Conservation (phyloP, 2,888 invertebrate species). For the Hesperia comma region DNA sequence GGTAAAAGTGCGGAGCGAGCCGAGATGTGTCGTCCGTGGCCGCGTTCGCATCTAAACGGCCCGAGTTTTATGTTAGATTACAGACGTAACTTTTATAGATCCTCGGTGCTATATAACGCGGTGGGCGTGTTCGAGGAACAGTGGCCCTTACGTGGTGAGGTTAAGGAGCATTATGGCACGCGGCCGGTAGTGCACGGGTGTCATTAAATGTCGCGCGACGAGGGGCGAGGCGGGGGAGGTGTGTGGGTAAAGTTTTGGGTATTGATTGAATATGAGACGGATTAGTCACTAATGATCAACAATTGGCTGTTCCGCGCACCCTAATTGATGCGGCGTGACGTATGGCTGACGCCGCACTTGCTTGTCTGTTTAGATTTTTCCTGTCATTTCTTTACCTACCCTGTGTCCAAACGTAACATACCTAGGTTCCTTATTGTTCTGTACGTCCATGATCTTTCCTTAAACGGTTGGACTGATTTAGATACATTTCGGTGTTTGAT, state of each 20-base stretch:
- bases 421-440: not conserved
- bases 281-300: slow-evolving; percentile 83
- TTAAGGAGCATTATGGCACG: slow-evolving; percentile 71
- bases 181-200: slow-evolving; percentile 76
- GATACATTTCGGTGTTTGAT: no score
- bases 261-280: slow-evolving; percentile 84
- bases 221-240: slow-evolving; percentile 78
- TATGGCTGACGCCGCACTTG: slow-evolving; percentile 16
- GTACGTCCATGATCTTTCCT: no score
- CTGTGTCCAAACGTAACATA: not conserved
- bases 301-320: slow-evolving; percentile 67
- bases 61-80: slow-evolving; percentile 85
- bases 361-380: not conserved
- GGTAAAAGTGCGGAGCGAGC: slow-evolving; percentile 83
- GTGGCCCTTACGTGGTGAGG: slow-evolving; percentile 64
- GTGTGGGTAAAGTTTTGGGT: slow-evolving; percentile 84
- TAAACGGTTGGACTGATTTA: no score
- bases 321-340: slow-evolving; percentile 55
- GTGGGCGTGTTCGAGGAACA: slow-evolving; percentile 74
- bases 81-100: slow-evolving; percentile 85
- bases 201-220: slow-evolving; percentile 84
- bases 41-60: slow-evolving; percentile 85
- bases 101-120: slow-evolving; percentile 85
- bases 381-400: not conserved
- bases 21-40: slow-evolving; percentile 84